These are phyloP conservation scores for Diarsia rubi DNA, from an alignment of 2,888 invertebrate genomes.

Conservation along the genomic window DNA sequence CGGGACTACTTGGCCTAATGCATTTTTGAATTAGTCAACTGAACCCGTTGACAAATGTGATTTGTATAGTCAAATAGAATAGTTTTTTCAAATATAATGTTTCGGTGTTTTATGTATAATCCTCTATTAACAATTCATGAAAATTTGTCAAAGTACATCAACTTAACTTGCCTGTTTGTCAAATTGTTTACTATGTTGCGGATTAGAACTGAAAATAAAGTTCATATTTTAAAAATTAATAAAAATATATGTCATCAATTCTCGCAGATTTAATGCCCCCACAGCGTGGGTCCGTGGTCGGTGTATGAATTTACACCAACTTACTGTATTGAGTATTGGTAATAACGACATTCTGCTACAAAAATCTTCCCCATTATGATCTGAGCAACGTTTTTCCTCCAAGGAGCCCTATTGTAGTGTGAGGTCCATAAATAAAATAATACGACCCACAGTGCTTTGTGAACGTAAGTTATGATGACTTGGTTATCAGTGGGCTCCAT, in stretches of 20 bases:
- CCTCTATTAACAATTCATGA: no score
- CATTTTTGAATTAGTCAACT: no score
- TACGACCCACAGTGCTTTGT: constrained; percentile 10
- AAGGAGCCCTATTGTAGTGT: constrained; percentile 29
- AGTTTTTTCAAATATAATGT: no score
- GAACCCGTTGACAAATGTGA: no score
- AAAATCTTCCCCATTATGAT: constrained; percentile 44
- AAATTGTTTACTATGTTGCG: no score
- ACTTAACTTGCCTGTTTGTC: no score
- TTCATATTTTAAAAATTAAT: no score
- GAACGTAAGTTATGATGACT: constrained; percentile 15
- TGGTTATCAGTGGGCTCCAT: constrained; percentile 8
- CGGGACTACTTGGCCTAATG: no score
- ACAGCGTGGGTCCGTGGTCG: constrained; percentile 11
- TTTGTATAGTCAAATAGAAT: no score
- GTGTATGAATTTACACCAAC: constrained; percentile 49
- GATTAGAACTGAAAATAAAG: no score
- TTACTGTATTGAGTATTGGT: constrained; percentile 33
- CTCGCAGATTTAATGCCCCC: constrained; percentile 53
- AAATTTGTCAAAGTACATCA: no score
- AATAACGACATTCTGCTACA: constrained; percentile 42
- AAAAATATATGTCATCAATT: neutral
- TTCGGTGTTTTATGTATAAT: no score
- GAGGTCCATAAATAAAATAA: constrained; percentile 33
- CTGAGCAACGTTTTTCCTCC: constrained; percentile 25